A percentile compares a stretch with the other conserved stretches of the same genome.
Conservation (phyloP, 2,797 vertebrate genomes). For the Apodemus agrarius region DNA sequence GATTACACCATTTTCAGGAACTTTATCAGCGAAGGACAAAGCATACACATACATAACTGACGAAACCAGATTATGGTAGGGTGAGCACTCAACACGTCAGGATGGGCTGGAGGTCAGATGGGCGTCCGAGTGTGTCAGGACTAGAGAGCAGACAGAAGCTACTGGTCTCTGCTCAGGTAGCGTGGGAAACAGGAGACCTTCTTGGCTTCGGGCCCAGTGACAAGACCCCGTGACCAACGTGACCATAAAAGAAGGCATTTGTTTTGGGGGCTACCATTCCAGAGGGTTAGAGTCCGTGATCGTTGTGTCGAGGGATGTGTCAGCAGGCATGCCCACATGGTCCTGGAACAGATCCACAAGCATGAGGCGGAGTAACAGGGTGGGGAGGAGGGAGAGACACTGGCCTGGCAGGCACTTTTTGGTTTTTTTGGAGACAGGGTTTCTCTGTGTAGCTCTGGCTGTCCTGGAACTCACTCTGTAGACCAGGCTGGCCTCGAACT, state of each 20-base stretch:
- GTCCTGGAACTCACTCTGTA: no score
- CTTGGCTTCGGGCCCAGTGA: no score
- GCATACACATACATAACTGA: neutral
- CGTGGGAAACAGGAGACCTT: rapidly evolving
- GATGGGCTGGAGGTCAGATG: neutral
- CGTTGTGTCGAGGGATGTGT: neutral
- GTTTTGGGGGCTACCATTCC: neutral
- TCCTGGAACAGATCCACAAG: neutral
- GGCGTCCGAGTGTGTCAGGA: rapidly evolving
- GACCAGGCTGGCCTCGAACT: no score
- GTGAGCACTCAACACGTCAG: neutral
- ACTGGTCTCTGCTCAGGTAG: neutral
- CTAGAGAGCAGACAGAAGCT: neutral
- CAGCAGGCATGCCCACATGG: neutral
- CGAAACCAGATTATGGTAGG: neutral
- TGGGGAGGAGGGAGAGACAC: neutral
- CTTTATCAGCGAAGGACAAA: neutral
- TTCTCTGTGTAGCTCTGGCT: no score
- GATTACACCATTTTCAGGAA: neutral
- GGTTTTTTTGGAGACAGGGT: no score
- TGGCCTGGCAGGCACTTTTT: no score
- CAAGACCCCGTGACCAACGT: neutral
- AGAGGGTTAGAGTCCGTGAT: neutral
- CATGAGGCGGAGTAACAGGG: no score
- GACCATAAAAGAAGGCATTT: neutral